These are phyloP conservation scores for Hippoglossus hippoglossus DNA, from an alignment of 2,797 vertebrate genomes.

Conservation along the genomic window DNA sequence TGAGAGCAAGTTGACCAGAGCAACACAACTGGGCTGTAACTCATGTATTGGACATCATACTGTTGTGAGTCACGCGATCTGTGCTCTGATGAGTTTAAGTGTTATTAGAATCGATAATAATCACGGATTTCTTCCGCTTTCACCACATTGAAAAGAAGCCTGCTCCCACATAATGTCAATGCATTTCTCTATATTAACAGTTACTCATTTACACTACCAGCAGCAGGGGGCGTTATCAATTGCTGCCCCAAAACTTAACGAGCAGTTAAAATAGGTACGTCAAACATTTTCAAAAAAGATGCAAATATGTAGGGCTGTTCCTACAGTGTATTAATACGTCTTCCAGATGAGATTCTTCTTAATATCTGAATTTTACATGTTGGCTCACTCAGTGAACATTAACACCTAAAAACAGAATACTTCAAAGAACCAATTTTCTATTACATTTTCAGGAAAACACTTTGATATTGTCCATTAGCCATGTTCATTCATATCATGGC, in stretches of 20 bases:
- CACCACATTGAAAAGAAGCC: neutral
- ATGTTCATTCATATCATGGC: neutral
- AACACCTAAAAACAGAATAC: neutral
- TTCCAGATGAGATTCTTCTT: neutral
- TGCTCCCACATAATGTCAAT: neutral
- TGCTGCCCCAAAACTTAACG: neutral
- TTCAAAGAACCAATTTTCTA: neutral
- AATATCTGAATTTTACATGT: slow-evolving; percentile 8
- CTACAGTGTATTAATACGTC: no score
- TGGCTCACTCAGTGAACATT: neutral
- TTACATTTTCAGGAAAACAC: neutral
- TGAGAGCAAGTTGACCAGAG: no score
- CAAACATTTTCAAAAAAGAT: no score
- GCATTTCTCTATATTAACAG: neutral
- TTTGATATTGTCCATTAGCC: slow-evolving; percentile 9
- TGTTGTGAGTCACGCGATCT: neutral
- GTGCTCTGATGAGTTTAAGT: neutral
- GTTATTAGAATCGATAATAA: slow-evolving; percentile 10
- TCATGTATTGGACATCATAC: neutral
- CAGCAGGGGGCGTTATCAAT: neutral
- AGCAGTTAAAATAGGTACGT: no score
- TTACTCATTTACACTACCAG: neutral
- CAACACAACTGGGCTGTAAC: no score
- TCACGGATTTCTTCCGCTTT: neutral
- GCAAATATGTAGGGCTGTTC: no score